Evolutionary conservation across 2,888 invertebrate species (phyloP).

Genomic region (Dicranocentrus wangi): DNA sequence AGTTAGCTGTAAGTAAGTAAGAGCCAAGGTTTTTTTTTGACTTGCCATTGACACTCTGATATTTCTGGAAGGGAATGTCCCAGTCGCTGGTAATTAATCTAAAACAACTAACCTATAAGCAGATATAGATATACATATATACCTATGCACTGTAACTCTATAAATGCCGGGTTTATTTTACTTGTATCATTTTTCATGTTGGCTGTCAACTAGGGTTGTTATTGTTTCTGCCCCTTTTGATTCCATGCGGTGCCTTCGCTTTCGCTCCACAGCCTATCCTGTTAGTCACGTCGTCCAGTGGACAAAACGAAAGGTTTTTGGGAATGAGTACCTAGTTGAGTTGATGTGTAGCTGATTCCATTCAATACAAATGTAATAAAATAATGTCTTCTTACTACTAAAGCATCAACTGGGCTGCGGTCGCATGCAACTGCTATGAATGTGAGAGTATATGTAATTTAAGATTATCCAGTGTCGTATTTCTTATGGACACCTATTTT

Average conservation of each 20-base stretch:
- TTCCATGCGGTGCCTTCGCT: constrained; percentile 29
- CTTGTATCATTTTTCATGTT: constrained; percentile 53
- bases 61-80: too few species aligned
- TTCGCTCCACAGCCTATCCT: constrained; percentile 37
- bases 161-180: constrained; percentile 22
- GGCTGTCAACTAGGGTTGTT: constrained; percentile 36
- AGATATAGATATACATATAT: too few species aligned
- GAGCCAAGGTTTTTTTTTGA: too few species aligned
- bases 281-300: constrained; percentile 58
- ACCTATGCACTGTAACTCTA: too few species aligned
- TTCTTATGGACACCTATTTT: too few species aligned
- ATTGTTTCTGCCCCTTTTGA: constrained; percentile 47
- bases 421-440: not conserved
- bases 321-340: too few species aligned
- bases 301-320: constrained; percentile 15
- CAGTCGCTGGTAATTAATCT: too few species aligned
- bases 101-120: too few species aligned
- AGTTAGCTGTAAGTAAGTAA: too few species aligned
- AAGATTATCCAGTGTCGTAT: not conserved
- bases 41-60: too few species aligned
- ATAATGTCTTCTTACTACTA: not conserved
- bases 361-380: not conserved
- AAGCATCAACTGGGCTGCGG: not conserved
- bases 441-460: not conserved
- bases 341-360: too few species aligned